Base-by-base conservation (phyloP, 1,140 invertebrate species). In the Watersipora subatra region DNA sequence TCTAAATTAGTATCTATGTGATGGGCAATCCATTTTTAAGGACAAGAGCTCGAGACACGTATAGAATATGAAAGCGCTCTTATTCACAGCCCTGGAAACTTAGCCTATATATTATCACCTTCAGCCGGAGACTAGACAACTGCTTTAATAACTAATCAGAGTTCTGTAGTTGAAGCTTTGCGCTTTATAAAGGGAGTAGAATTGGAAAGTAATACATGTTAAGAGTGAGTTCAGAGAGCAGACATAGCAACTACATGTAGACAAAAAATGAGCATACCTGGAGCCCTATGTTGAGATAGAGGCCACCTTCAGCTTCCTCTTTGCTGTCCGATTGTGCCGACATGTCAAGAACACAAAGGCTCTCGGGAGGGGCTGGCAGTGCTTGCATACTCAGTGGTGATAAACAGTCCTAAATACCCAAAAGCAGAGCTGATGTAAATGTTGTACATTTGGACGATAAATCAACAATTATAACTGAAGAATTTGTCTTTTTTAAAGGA, bases 281-380 rank as follows among this genome's bases (percentile, higher is more conserved):
- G 17, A 99, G 80, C 15, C 96, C 97, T 81, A 99, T 97, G 77
- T 99, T 98, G 3, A 99, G 83, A 82, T 97, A 97, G 1, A 99
- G 83, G 7, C 90, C 88, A 27, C 78, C 74, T 82, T 56, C 79
- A 69, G 73, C 84, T 15, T 85, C 84, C 64, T 86, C 85, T 3
- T 83, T 61, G 17, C 22, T 59, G 27, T 28, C 27, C 7, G 58
- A 59, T 22, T 24, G 22, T 12, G 58, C 22, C 2, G 70, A 70
- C 85, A 91, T 90, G 82, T 99, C 94, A 7, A 97, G 92, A 69
- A 99, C 91, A 76, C 94, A 97, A 2, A 99, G 82, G 25, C 93
- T 96, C 80, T 99, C 95, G 0, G 97, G 90, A 28, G 91, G 87
- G 2, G 93, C 92, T 2, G 96, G 96, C n/a, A 99, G 78, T 0